These are phyloP conservation scores for Chascanopsetta lugubris DNA, from an alignment of 2,113 vertebrate species.

Conservation along the genomic window DNA sequence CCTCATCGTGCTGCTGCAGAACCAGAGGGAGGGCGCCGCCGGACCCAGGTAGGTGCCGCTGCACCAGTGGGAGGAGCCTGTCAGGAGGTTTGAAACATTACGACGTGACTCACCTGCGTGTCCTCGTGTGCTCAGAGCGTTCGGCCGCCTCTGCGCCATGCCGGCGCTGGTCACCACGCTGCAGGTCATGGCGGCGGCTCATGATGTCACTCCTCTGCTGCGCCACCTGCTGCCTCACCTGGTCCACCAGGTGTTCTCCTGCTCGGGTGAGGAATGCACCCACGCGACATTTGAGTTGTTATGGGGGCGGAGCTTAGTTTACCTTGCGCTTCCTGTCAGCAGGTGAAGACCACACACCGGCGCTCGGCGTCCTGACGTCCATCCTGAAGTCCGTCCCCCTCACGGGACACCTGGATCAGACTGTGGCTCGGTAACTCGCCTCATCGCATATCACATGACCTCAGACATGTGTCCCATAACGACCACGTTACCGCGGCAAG, in stretches of 20 bases:
- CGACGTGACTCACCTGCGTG: neutral
- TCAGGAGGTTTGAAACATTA: neutral
- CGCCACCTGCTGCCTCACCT: constrained; percentile 89
- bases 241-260: constrained; percentile 65
- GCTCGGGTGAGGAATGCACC: constrained; percentile 62
- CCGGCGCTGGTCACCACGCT: constrained; percentile 80
- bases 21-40: constrained; percentile 84
- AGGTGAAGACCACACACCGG: constrained; percentile 69
- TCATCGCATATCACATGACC: no score
- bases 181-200: constrained; percentile 79
- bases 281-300: neutral
- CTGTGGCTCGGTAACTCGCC: constrained; percentile 80
- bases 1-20: constrained; percentile 90
- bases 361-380: constrained; percentile 72
- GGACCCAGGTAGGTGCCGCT: constrained; percentile 82
- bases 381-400: constrained; percentile 84
- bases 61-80: neutral
- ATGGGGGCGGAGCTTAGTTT: neutral
- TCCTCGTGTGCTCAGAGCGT: constrained; percentile 77
- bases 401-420: constrained; percentile 81
- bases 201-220: constrained; percentile 88
- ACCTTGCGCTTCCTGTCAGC: constrained; percentile 20
- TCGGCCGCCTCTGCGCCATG: constrained; percentile 79
- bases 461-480: no score
- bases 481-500: neutral